Evolutionary conservation across 2,113 vertebrate species (phyloP), one percentile per base, ranked within the genome.

Genomic region (Lontra canadensis): DNA sequence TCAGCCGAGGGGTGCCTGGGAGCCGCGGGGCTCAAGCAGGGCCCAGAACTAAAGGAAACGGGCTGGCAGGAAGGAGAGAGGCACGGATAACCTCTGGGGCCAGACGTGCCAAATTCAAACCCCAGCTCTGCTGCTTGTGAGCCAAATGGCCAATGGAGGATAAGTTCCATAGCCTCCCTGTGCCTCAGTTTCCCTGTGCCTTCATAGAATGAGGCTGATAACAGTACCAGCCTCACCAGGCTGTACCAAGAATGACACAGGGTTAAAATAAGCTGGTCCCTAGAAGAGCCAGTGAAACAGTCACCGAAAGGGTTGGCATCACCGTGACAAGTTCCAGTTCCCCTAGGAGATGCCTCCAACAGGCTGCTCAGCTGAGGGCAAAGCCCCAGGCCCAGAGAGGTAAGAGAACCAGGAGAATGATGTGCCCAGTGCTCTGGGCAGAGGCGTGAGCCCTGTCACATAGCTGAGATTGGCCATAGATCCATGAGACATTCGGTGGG

Each of bases 401-500:
- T 9, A 42, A 1, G 23, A 69, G 4, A 52, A 26, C 15, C 1
- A 0, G 5, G 18, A 57, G 55, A 34, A 26, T 0, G 1, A 9
- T 0, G 1, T 20, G 25, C 9, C 39, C 23, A 2, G 39, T 0
- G 1, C n/a, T 74, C 49, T 2, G 8, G 11, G 25, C 6, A 12
- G 36, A 79, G 34, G 9, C 3, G 0, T 17, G 34, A 0, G 3
- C 4, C 7, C 18, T 0, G 3, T 31, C 59, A 2, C n/a, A 59
- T 29, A 7, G 52, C 65, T 39, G 26, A 7, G 47, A 18, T 11
- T 31, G 18, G 79, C 55, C 1, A 7, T 13, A 36, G 21, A 23
- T 14, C 57, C 61, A 12, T 0, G 12, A 42, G 31, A 63, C 10
- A 4, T n/a, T 14, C 0, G 0, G 21, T 13, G 6, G n/a, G 57